phyloP scores from a whole-genome alignment of 2,797 vertebrate genomes.

The Ctenopoma kingsleyae region DNA sequence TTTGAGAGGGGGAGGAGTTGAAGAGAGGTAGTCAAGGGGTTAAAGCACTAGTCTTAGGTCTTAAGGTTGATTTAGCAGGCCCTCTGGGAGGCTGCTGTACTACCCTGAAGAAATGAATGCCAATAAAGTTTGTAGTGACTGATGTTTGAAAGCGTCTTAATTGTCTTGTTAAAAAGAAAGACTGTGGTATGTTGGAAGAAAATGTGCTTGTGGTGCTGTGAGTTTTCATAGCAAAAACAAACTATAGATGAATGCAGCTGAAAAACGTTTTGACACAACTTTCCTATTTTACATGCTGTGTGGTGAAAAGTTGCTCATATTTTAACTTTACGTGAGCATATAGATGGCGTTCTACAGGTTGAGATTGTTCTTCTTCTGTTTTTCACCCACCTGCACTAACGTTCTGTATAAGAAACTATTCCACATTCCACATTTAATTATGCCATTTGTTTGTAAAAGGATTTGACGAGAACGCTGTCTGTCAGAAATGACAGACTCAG shows the following conservation, averaged over 20 bases:
- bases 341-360: not conserved
- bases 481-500: slow-evolving; percentile 58
- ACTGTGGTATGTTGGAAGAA: slow-evolving; percentile 39
- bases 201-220: slow-evolving; percentile 26
- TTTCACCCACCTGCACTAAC: slow-evolving; percentile 13
- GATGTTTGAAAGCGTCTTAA: slow-evolving; percentile 72
- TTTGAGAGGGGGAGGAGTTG: slow-evolving; percentile 67
- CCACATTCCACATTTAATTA: slow-evolving; percentile 31
- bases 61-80: slow-evolving; percentile 78
- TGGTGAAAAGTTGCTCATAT: slow-evolving; percentile 3
- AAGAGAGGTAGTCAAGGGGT: slow-evolving; percentile 74
- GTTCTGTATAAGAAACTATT: slow-evolving; percentile 42
- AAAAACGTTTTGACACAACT: slow-evolving; percentile 14
- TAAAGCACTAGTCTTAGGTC: slow-evolving; percentile 73
- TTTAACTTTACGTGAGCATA: slow-evolving; percentile 10
- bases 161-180: slow-evolving; percentile 71
- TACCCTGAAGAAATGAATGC: slow-evolving; percentile 74
- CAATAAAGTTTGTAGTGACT: slow-evolving; percentile 74
- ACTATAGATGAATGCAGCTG: slow-evolving; percentile 8
- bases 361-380: slow-evolving; percentile 12
- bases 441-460: slow-evolving; percentile 35
- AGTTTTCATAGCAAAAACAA: slow-evolving; percentile 29
- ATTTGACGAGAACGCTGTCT: slow-evolving; percentile 41
- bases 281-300: not conserved
- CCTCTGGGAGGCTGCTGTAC: slow-evolving; percentile 76